Percentiles rank a stretch among this genome's conserved stretches.
These are phyloP conservation scores for Trichomycterus rosablanca DNA, from an alignment of 2,113 vertebrate species.

Conservation along the genomic window DNA sequence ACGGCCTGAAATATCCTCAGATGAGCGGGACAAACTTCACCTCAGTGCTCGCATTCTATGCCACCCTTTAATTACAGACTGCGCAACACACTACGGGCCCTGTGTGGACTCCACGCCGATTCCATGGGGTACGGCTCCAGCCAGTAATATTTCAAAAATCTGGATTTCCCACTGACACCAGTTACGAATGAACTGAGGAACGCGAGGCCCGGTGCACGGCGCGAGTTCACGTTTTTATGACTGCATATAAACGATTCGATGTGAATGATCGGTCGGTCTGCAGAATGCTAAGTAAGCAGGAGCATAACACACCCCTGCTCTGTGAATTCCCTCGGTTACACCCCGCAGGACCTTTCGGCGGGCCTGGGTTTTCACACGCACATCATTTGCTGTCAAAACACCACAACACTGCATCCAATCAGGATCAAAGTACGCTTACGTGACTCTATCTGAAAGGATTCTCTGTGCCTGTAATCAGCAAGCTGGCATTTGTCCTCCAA, in stretches of 20 bases:
- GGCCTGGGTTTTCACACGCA: conserved; percentile 3
- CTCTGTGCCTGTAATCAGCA: no score
- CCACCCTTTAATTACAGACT: conserved; percentile 70
- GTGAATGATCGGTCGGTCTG: no score
- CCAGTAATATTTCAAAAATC: conserved; percentile 69
- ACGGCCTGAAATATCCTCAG: conserved; percentile 67
- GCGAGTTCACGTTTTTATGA: no score
- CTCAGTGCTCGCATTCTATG: conserved; percentile 69
- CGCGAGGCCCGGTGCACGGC: conserved; percentile 48
- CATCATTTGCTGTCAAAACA: conserved; percentile 39
- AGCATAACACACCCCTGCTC: conserved; percentile 22
- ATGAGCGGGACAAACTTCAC: conserved; percentile 70
- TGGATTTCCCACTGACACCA: conserved; percentile 59
- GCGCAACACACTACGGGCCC: conserved; percentile 62
- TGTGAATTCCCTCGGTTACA: conserved; percentile 21
- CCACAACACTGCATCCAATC: conserved; percentile 17
- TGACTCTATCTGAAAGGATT: no score
- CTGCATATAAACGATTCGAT: no score
- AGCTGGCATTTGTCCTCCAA: no score
- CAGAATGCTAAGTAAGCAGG: conserved; percentile 39
- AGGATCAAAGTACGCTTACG: no score
- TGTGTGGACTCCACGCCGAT: conserved; percentile 60
- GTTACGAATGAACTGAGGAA: conserved; percentile 60
- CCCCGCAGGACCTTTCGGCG: no score
- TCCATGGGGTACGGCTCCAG: conserved; percentile 59